These are phyloP conservation scores for Hydrotaea cyrtoneurina DNA, from an alignment of 2,888 invertebrate genomes.

Conservation along the genomic window DNA sequence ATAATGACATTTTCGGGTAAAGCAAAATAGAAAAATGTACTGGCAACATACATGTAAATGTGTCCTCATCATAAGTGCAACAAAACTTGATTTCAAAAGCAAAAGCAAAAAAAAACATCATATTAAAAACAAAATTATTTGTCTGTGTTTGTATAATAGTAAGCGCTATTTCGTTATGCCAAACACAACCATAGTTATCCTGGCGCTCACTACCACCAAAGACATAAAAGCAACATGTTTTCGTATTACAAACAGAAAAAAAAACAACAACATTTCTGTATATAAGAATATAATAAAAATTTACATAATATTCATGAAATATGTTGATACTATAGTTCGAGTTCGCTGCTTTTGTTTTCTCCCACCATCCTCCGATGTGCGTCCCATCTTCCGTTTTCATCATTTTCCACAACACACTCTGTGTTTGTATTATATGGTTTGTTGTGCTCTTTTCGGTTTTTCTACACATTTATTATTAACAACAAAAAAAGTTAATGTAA, in stretches of 20 bases:
- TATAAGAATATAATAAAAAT: conserved; percentile 36
- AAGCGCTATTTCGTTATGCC: neutral
- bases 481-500: too few relatives aligned
- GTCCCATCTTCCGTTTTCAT: neutral
- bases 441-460: conserved; percentile 9
- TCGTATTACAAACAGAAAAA: neutral
- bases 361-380: neutral
- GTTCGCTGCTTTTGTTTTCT: neutral
- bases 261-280: conserved; percentile 29
- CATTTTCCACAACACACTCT: neutral
- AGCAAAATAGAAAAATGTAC: neutral
- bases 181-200: neutral
- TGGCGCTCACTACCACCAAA: conserved; percentile 1
- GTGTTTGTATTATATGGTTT: conserved; percentile 13
- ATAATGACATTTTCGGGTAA: neutral
- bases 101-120: too few relatives aligned
- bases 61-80: neutral
- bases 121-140: conserved; percentile 14
- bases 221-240: conserved; percentile 36
- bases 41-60: neutral
- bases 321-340: conserved; percentile 42
- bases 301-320: conserved; percentile 48
- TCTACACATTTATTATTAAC: conserved; percentile 15
- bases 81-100: neutral
- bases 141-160: neutral